These are phyloP conservation scores for Myoxocephalus aenaeus DNA, from an alignment of 2,797 vertebrate genomes.

Conservation along the genomic window DNA sequence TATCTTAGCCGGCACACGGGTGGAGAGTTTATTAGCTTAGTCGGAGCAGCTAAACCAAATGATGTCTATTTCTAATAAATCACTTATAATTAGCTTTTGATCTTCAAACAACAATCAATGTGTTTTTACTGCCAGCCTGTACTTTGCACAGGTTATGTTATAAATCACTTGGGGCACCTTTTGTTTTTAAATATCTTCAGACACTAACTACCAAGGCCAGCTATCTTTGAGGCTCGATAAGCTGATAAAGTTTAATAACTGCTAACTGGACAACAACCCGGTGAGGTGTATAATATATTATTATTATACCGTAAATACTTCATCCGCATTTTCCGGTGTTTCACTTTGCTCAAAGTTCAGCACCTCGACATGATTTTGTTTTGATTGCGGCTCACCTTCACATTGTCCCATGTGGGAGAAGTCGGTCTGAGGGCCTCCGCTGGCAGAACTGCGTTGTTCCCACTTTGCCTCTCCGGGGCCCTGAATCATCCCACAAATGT, in stretches of 20 bases:
- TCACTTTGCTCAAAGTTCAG: neutral
- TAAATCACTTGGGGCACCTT: slow-evolving; percentile 17
- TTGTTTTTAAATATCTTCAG: slow-evolving; percentile 5
- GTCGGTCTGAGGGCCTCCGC: slow-evolving; percentile 83
- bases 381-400: slow-evolving; percentile 79
- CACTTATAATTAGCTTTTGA: neutral
- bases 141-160: slow-evolving; percentile 39
- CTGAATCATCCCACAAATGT: slow-evolving; percentile 93
- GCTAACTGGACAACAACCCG: neutral
- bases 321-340: neutral
- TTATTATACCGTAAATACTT: neutral
- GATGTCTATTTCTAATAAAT: slow-evolving; percentile 5
- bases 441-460: slow-evolving; percentile 73
- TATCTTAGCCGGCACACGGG: neutral
- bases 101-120: neutral
- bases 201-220: slow-evolving; percentile 1
- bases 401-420: slow-evolving; percentile 88
- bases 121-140: slow-evolving; percentile 5
- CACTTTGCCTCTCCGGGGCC: slow-evolving; percentile 81
- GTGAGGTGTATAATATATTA: neutral
- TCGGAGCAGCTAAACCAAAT: neutral
- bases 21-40: neutral
- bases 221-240: slow-evolving; percentile 7
- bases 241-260: neutral
- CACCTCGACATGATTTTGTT: neutral